phyloP scores from a whole-genome alignment of 1,140 invertebrate genomes.

The Eciton burchellii region DNA sequence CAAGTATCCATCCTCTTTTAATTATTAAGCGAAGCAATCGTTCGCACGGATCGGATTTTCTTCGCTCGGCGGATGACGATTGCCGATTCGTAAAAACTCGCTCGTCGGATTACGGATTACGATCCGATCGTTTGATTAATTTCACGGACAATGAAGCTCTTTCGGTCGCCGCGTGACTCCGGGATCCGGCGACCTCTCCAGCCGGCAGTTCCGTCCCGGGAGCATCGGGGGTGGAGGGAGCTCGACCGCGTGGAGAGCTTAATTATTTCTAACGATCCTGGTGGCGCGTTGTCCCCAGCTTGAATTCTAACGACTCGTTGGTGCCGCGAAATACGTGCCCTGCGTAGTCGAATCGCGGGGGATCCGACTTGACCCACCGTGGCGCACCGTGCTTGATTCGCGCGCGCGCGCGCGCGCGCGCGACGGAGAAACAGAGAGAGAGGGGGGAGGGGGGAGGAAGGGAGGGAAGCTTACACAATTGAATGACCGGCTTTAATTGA shows the following conservation, averaged over 20 bases:
- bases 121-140: constrained; percentile 29
- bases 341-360: constrained; percentile 11
- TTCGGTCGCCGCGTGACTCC: background rate
- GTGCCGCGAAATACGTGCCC: constrained; percentile 30
- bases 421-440: constrained; percentile 31
- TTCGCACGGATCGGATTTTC: background rate
- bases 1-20: background rate
- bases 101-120: background rate
- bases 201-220: background rate
- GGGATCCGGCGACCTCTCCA: background rate
- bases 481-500: constrained; percentile 47
- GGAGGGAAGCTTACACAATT: constrained; percentile 29
- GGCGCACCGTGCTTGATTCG: background rate
- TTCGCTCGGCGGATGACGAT: background rate
- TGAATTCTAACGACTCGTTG: constrained; percentile 51
- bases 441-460: background rate
- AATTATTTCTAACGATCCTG: constrained; percentile 58
- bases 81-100: constrained; percentile 22
- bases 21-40: constrained; percentile 5
- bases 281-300: background rate
- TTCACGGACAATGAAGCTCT: constrained; percentile 48
- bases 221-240: too few species aligned
- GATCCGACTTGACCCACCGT: constrained; percentile 22
- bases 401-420: too few species aligned
- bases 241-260: constrained; percentile 12